Evolutionary conservation across 1,140 invertebrate genomes (phyloP).

Genomic region (Triops longicaudatus): DNA sequence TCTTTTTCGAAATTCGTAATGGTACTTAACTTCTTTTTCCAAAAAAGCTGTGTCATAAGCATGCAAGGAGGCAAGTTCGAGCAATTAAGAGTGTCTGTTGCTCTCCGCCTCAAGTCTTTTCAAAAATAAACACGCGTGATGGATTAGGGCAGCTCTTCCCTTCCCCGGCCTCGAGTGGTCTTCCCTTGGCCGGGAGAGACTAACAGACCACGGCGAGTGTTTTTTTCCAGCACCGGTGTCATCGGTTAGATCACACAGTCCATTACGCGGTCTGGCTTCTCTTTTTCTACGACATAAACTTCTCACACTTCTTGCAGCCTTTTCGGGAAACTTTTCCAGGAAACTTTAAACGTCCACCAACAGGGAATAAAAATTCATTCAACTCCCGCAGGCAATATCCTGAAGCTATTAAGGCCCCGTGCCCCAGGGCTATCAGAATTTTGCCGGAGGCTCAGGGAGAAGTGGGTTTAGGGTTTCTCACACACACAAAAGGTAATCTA

Average conservation of each 20-base stretch:
- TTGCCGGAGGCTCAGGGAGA: background rate
- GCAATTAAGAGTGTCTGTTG: background rate
- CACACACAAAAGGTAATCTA: background rate
- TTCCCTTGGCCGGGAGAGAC: background rate
- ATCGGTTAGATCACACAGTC: background rate
- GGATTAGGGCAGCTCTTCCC: background rate
- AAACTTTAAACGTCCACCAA: background rate
- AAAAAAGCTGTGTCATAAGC: conserved; percentile 7
- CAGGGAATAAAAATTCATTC: background rate
- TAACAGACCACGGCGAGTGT: background rate
- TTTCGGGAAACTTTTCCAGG: background rate
- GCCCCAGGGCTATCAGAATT: too few relatives aligned
- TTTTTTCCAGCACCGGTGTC: background rate
- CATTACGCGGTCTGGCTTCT: background rate
- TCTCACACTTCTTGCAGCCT: too few relatives aligned
- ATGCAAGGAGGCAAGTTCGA: background rate
- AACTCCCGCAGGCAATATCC: background rate
- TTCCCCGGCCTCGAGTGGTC: background rate
- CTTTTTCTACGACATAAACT: background rate
- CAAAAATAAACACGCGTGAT: conserved; percentile 3
- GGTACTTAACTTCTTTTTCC: background rate
- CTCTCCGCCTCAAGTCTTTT: conserved; percentile 1
- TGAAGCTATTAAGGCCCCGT: too few relatives aligned
- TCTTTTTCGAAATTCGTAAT: too few relatives aligned
- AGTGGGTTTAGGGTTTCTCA: background rate